Evolutionary conservation across 2,113 vertebrate species (phyloP).

Genomic region (Ophthalmolycus amberensis): DNA sequence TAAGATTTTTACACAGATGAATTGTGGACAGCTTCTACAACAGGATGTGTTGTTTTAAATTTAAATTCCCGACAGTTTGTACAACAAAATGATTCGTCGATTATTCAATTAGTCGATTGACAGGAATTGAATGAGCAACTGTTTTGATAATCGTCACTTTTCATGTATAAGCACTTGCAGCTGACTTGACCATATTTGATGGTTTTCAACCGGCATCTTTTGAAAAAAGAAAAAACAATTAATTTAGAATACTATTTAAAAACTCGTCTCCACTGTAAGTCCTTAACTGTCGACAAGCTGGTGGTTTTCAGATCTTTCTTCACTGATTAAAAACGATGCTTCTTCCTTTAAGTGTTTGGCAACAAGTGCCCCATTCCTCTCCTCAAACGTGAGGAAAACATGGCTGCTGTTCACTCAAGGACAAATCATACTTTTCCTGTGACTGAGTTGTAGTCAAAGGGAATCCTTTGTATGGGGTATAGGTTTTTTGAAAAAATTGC

Average conservation of each 20-base stretch:
- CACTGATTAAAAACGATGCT: slow-evolving; percentile 16
- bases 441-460: slow-evolving; percentile 30
- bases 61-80: neutral
- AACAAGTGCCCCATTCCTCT: slow-evolving; percentile 34
- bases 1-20: neutral
- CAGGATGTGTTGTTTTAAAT: neutral
- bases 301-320: slow-evolving; percentile 35
- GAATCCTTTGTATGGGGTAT: slow-evolving; percentile 27
- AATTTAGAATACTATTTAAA: neutral
- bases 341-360: slow-evolving; percentile 19
- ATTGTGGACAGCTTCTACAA: neutral
- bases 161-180: neutral
- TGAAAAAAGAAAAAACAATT: neutral
- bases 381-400: slow-evolving; percentile 29
- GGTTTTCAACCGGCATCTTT: neutral
- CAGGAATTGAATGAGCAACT: neutral
- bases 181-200: neutral
- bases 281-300: neutral
- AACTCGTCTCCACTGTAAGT: neutral
- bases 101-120: neutral
- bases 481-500: slow-evolving; percentile 42
- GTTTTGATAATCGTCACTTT: neutral
- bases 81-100: neutral
- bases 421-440: slow-evolving; percentile 24
- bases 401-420: slow-evolving; percentile 62